Percentiles rank a stretch among this genome's conserved stretches.
Conservation (phyloP, 92 coral and sea anemone species). For the Zoanthus gigantus region DNA sequence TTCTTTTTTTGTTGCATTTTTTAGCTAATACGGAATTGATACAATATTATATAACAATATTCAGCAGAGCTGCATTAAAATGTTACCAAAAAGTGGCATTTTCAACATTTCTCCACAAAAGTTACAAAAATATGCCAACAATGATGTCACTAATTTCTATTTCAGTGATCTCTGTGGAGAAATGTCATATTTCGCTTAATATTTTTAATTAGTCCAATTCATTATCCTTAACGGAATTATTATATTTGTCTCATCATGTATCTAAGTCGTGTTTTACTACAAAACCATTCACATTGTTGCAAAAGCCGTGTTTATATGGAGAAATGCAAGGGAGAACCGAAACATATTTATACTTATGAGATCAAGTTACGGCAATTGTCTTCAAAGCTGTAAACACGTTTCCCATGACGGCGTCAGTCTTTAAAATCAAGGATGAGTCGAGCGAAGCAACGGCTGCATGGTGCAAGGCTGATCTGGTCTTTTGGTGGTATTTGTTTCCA, state of each 20-base stretch:
- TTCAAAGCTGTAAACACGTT: conserved; percentile 20
- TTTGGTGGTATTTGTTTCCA: background rate
- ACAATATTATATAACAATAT: conserved; percentile 24
- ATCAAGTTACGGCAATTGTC: background rate
- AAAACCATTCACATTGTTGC: background rate
- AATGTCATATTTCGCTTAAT: background rate
- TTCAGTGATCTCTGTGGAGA: conserved; percentile 8
- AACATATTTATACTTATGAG: background rate
- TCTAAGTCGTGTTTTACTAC: conserved; percentile 1
- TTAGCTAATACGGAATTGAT: conserved; percentile 2
- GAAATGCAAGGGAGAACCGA: conserved; percentile 34
- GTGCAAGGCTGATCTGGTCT: conserved; percentile 6
- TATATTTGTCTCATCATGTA: background rate
- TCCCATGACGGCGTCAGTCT: conserved; percentile 9
- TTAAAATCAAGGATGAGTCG: conserved; percentile 13
- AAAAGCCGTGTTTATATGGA: background rate
- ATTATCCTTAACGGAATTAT: background rate
- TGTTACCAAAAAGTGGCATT: conserved; percentile 8
- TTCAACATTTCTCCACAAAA: conserved; percentile 18
- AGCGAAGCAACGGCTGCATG: conserved; percentile 22
- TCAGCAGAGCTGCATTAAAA: conserved; percentile 2
- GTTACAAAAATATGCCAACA: conserved; percentile 15
- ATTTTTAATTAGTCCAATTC: background rate
- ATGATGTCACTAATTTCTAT: conserved; percentile 8
- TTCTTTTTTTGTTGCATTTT: conserved; percentile 18